Base-by-base conservation (phyloP, 2,888 invertebrate genomes). In the Drosophila fungiperda region DNA sequence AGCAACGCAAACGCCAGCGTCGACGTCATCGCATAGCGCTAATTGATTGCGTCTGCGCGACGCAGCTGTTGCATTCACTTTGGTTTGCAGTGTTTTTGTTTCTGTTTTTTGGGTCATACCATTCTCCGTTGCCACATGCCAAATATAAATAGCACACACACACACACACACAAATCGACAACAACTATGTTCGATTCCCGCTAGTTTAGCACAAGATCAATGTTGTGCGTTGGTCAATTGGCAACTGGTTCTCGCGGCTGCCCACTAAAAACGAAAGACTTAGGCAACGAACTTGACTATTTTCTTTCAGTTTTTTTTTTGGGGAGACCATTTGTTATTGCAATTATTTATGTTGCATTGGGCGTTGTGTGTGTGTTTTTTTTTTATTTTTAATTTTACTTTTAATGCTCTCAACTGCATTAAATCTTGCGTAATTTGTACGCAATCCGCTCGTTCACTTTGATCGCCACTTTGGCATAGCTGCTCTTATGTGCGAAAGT, bases 171-270 rank as follows among this genome's bases (percentile, higher is more conserved):
- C 49, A 20, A 36, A 26, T 49, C 48, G 32, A 48, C 33, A 58
- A 32, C 49, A 15, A 33, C 38, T 53, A 33, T 55, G 68, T 62
- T 68, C 54, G 55, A 45, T 66, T 76, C 73, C 57, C 70, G 50
- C 71, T 67, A 58, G 76, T 57, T 82, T 84, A 85, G 89, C 83
- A 89, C 91, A 89, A 89, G 89, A 89, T 89, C 89, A 89, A 89
- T 89, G 90, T 73, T 89, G 82, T 74, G 73, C 68, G 52, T 65
- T 84, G 83, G 75, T 71, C 78, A 81, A 68, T 57, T 57, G 3
- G 40, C 68, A 87, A 90, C 87, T 72, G 87, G 89, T 90, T 90
- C 87, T 89, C 52, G 62, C 58, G 8, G 45, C 65, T 50, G 60
- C 35, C 68, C 45, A 29, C 49, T 48, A 32, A 32, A 81, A 76